Evolutionary conservation across 1,140 invertebrate species (phyloP).

Genomic region (Platyscapa corneri): DNA sequence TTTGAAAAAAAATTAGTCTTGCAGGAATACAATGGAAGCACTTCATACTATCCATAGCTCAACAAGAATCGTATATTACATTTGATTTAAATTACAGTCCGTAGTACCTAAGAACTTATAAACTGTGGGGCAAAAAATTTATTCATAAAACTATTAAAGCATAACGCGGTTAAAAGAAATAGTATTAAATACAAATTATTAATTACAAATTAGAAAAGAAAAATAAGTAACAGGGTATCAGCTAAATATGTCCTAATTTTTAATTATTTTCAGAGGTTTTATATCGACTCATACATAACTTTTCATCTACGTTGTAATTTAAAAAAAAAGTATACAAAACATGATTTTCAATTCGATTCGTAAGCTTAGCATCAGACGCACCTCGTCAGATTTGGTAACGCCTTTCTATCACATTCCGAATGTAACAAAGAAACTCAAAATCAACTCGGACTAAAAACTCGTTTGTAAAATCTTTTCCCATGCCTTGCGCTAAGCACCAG

Average conservation of each 20-base stretch:
- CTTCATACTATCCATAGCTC: background rate
- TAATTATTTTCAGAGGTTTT: background rate
- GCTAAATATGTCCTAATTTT: background rate
- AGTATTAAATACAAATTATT: background rate
- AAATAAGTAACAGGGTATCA: no score
- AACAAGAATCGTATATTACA: background rate
- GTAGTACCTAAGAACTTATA: background rate
- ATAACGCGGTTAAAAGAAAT: background rate
- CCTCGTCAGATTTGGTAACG: background rate
- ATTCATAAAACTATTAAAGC: background rate
- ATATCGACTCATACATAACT: background rate
- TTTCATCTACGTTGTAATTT: background rate
- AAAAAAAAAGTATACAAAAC: background rate
- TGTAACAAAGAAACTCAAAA: background rate
- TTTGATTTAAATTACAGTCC: background rate
- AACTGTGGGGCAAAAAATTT: background rate
- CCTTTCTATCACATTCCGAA: background rate
- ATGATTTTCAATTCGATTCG: background rate
- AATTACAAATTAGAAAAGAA: no score
- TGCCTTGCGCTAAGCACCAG: no score
- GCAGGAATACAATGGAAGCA: background rate
- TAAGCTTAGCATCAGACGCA: background rate
- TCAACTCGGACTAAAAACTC: background rate
- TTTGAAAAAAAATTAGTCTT: background rate
- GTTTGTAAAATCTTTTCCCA: no score